Evolutionary conservation across 1,140 invertebrate genomes (phyloP).

Genomic region (Bombus pascuorum): DNA sequence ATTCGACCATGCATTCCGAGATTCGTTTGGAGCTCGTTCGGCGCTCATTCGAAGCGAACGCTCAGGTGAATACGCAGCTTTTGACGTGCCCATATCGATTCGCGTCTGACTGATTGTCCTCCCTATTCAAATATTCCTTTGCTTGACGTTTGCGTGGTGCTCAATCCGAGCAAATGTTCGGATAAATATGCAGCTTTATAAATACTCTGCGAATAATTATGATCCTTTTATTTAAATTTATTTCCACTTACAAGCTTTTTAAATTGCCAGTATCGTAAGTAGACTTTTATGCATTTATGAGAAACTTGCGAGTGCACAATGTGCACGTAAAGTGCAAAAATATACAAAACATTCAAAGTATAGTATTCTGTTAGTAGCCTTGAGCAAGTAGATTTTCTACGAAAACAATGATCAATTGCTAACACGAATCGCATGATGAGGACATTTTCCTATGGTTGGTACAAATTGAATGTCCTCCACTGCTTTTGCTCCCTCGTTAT

Average conservation of each 20-base stretch:
- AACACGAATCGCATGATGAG: no score
- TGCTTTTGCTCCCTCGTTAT: no score
- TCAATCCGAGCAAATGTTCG: background rate
- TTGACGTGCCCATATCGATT: background rate
- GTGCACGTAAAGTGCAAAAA: no score
- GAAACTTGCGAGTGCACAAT: no score
- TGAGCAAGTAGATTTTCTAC: no score
- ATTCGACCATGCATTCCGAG: background rate
- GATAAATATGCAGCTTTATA: background rate
- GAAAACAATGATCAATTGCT: no score
- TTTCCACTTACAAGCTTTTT: no score
- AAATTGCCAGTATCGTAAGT: rapidly evolving
- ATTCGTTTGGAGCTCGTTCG: background rate
- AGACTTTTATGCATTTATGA: no score
- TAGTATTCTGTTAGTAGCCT: no score
- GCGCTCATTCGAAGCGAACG: background rate
- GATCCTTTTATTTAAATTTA: background rate
- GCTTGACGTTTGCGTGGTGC: background rate
- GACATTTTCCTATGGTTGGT: no score
- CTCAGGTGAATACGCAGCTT: background rate
- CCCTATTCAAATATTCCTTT: background rate
- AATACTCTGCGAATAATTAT: background rate
- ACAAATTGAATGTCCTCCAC: no score
- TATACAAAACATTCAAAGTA: no score
- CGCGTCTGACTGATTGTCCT: background rate